phyloP scores from a whole-genome alignment of 2,888 invertebrate genomes.

The Silvanus unidentatus region DNA sequence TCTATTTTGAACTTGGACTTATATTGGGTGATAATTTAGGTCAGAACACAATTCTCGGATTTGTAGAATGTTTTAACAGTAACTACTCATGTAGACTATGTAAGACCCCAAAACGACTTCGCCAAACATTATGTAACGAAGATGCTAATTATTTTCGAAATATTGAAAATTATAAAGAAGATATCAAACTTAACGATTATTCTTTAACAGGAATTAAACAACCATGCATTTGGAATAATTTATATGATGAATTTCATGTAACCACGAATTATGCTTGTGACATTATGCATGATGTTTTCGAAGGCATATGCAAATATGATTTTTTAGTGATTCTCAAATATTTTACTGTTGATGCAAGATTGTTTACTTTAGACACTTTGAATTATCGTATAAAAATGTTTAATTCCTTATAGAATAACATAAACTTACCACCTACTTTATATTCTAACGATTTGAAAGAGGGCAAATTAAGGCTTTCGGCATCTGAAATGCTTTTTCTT shows the following conservation, averaged over 20 bases:
- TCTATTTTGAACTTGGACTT: conserved; percentile 7
- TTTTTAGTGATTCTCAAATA: background rate
- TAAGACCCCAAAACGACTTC: conserved; percentile 1
- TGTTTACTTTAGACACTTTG: background rate
- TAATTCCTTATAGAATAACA: background rate
- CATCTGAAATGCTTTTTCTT: conserved; percentile 1
- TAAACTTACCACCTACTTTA: background rate
- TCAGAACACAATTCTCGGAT: conserved; percentile 1
- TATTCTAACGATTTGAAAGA: background rate
- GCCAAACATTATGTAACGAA: background rate
- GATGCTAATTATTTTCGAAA: background rate
- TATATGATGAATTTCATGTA: background rate
- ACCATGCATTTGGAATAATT: background rate
- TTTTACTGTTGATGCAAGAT: background rate
- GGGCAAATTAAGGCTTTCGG: background rate
- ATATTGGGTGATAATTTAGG: conserved; percentile 13
- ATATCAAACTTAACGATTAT: background rate
- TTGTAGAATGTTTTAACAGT: conserved; percentile 5
- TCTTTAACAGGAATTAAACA: background rate
- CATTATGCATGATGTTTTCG: conserved; percentile 2
- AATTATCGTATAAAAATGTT: background rate
- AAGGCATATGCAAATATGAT: conserved; percentile 4
- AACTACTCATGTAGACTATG: conserved; percentile 1
- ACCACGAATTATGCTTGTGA: conserved; percentile 2
- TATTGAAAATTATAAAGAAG: background rate